Evolutionary conservation across 2,113 vertebrate species (phyloP), one percentile per base, ranked within the genome.

Genomic region (Lagopus leucura): DNA sequence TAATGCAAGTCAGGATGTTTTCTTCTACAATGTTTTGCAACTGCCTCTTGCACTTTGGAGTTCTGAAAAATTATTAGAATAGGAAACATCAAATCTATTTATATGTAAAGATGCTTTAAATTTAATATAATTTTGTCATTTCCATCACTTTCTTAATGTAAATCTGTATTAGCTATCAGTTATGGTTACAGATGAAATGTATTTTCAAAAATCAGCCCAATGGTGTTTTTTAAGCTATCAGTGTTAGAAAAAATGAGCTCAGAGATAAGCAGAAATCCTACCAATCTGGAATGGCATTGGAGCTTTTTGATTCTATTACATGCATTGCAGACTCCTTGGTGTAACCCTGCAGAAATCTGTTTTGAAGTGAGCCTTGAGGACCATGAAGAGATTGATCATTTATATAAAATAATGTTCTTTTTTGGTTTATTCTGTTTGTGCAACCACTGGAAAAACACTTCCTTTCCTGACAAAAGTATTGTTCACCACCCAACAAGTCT

Each of bases 341-440:
- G 66, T 94, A 93, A 70, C 84, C 92, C 95, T 93, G 85, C 85
- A 95, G 94, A 97, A 97, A 96, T 82, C 89, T 86, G 57, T 73
- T 97, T 88, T 94, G 65, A 96, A 97, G 95, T 91, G 92, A 97
- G 82, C 92, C 79, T 90, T 28, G 45, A 95, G 94, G 92, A 94
- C 94, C 75, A 83, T 40, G 67, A 95, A 95, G 61, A 97, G 96
- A 97, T 97, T 97, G 94, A 97, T 96, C 81, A 94, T 95, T 97
- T 97, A 90, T 97, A 95, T 97, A 93, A 97, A 98, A 96, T 97
- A 96, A 97, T 97, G 89, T 91, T 96, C 94, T 97, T 96, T 96
- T 94, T 97, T 97, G 88, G 80, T 97, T 96, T 96, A 97, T 96
- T 97, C 93, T 97, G 71, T 96, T 97, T 97, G 95, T 97, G 96